Evolutionary conservation across 2,113 vertebrate species (phyloP).

Genomic region (Sigmodon hispidus): DNA sequence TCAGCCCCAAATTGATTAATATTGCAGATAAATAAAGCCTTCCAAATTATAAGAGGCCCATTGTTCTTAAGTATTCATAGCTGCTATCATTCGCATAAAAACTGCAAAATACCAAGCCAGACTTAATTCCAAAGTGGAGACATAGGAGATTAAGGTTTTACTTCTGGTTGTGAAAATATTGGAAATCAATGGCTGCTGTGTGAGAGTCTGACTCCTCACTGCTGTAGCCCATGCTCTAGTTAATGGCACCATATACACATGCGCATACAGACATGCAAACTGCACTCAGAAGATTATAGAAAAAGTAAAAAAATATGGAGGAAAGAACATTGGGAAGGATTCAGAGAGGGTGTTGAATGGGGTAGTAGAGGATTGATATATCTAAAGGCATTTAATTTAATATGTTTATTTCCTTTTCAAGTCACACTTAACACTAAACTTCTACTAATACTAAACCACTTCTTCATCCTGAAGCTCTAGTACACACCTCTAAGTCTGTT

Average conservation of each 20-base stretch:
- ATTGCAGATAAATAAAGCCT: neutral
- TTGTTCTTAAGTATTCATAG: neutral
- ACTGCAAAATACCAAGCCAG: neutral
- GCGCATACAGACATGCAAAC: neutral
- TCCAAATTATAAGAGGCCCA: neutral
- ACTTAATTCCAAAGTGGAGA: neutral
- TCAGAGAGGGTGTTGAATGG: neutral
- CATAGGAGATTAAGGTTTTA: neutral
- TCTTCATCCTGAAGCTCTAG: neutral
- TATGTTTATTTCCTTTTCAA: neutral
- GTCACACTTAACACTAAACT: neutral
- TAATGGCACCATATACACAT: neutral
- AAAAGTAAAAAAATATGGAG: neutral
- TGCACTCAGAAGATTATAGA: neutral
- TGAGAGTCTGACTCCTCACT: neutral
- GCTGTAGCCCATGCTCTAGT: neutral
- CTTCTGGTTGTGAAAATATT: neutral
- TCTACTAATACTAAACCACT: neutral
- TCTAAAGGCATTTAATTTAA: neutral
- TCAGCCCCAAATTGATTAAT: neutral
- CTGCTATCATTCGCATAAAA: neutral
- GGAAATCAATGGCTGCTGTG: neutral
- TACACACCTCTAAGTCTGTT: neutral
- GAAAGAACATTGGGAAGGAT: neutral
- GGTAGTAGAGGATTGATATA: neutral